Evolutionary conservation across 2,888 invertebrate genomes (phyloP), one percentile per base, ranked within the genome.

Genomic region (Junonia oenone): DNA sequence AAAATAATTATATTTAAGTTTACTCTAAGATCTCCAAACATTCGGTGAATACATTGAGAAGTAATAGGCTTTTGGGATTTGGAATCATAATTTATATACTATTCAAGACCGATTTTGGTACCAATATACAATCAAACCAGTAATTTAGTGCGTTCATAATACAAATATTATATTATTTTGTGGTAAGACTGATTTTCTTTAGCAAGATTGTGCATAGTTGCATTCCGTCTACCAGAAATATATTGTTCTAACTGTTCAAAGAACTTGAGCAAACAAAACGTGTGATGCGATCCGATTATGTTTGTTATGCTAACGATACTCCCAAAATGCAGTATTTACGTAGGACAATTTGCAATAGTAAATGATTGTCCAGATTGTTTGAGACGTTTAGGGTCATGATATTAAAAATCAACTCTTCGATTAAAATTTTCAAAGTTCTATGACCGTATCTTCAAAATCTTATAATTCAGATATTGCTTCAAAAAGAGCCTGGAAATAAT

Each of bases 201-300:
- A 33, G 4, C 31, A 4, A n/a, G 3, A 33, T n/a, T 33, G n/a
- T 33, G n/a, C 31, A n/a, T 4, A n/a, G n/a, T n/a, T n/a, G n/a
- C 11, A 33, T 38, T 5, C 11, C 14, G 3, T 4, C 15, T 14
- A 15, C 2, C 6, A 15, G 15, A 9, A 9, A 38, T 2, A 15
- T 9, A 6, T 15, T 15, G 6, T 0, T 1, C 3, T 38, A 17
- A 1, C 17, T 26, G 6, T 33, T 40, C 11, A 45, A 33, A 35
- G 0, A 37, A 27, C 13, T 45, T 13, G 6, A 4, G 11, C 31
- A 55, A 56, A 58, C 53, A 63, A 58, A 56, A 45, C 14, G 58
- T 52, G 61, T 55, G 61, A 61, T 66, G 59, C 55, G 59, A 62
- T 63, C 57, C 60, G 63, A 65, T 64, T 65, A 63, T 40, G 52